phyloP scores from a whole-genome alignment of 2,797 vertebrate species.

The Ctenopoma multispine region DNA sequence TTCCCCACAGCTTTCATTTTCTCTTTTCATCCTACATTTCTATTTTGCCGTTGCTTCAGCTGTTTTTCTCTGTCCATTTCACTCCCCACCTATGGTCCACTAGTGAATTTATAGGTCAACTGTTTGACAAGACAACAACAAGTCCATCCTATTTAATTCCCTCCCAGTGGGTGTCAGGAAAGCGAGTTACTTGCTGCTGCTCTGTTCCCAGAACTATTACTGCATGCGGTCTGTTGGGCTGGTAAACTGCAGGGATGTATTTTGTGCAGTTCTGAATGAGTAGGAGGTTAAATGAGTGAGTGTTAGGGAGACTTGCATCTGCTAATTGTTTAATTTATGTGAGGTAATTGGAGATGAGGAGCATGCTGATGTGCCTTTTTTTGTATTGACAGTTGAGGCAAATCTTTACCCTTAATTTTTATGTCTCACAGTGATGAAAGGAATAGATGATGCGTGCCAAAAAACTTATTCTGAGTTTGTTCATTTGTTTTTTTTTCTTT shows the following conservation, averaged over 20 bases:
- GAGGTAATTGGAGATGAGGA: constrained; percentile 30
- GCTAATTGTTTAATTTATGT: constrained; percentile 6
- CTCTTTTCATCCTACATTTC: constrained; percentile 9
- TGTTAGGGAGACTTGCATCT: neutral
- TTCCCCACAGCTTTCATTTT: constrained; percentile 9
- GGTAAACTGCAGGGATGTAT: constrained; percentile 48
- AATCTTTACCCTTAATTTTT: constrained; percentile 16
- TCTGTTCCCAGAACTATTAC: constrained; percentile 47
- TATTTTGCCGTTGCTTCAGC: constrained; percentile 37
- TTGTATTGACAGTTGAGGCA: neutral
- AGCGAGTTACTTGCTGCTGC: constrained; percentile 55
- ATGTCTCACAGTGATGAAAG: constrained; percentile 18
- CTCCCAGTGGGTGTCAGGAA: constrained; percentile 46
- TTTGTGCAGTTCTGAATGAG: constrained; percentile 40
- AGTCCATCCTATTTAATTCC: constrained; percentile 69
- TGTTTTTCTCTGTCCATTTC: constrained; percentile 33
- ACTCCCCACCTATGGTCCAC: constrained; percentile 54
- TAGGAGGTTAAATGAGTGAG: constrained; percentile 9
- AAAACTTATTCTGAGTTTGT: constrained; percentile 11
- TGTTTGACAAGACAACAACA: constrained; percentile 59
- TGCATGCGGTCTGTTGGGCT: constrained; percentile 34
- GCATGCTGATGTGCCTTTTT: constrained; percentile 18
- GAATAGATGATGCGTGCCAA: constrained; percentile 7
- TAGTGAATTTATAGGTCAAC: constrained; percentile 76
- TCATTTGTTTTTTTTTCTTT: constrained; percentile 3